Base-by-base conservation (phyloP, 2,113 vertebrate genomes). In the Ciconia stormi region DNA sequence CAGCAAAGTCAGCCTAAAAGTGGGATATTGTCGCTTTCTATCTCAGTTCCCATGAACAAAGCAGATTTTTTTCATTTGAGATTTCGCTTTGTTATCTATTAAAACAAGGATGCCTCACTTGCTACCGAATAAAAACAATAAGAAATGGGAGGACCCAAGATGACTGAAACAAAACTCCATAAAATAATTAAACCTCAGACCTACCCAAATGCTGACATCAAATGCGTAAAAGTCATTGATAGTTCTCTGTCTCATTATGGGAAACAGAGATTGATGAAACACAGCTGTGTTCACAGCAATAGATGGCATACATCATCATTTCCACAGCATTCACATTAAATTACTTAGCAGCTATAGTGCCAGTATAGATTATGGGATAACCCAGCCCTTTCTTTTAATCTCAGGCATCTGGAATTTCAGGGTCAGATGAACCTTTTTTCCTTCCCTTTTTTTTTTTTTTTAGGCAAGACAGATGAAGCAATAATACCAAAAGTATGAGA, bases 201-300 rank as follows among this genome's bases (percentile, higher is more conserved):
- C 76, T 93, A 86, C 70, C 71, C 82, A 78, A 91, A 89, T 7
- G 21, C 23, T 70, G 79, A 84, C 73, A 89, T 97, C 93, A 87
- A 96, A 84, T 85, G 67, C 89, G 38, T 67, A 94, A 77, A 80
- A 97, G 83, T 55, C 89, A 93, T 81, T 86, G 94, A 96, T 92
- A 80, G 77, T 66, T 95, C 73, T 91, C 78, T 52, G 78, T 84
- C 87, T 93, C 83, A 80, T 88, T 79, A 83, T 81, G 82, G 86
- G 81, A 90, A 97, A 87, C 61, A 94, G 82, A 96, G 87, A 95
- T 27, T 95, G 93, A 97, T 95, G 86, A 96, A 95, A 94, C 90
- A 91, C 96, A 97, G 90, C 93, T 98, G 97, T 93, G 88, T 90
- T 96, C 87, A 93, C 94, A 93, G 95, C 73, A 71, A 94, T 53